Evolutionary conservation across 1,140 invertebrate species (phyloP).

Genomic region (fruit fly (Drosophila melanogaster)): DNA sequence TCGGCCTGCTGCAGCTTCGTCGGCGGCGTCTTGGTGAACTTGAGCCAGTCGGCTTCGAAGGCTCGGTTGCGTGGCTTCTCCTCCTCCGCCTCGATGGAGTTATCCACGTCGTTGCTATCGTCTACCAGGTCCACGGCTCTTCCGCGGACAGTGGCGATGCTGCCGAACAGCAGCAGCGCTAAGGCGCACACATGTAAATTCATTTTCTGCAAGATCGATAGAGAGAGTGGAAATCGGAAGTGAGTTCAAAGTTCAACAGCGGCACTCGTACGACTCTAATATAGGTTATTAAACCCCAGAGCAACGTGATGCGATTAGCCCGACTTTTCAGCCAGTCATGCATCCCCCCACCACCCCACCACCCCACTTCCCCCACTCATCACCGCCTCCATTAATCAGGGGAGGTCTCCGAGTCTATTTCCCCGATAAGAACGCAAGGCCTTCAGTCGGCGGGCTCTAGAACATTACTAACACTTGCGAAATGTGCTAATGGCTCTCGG

Average conservation of each 20-base stretch:
- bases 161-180: constrained; percentile 77
- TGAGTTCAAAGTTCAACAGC: constrained; percentile 37
- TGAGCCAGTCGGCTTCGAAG: constrained; percentile 85
- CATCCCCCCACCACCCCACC: too few relatives aligned
- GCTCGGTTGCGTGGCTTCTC: constrained; percentile 44
- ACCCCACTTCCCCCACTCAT: background rate
- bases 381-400: constrained; percentile 19
- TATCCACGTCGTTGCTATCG: constrained; percentile 75
- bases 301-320: constrained; percentile 3
- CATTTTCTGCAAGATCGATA: constrained; percentile 78
- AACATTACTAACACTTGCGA: constrained; percentile 44
- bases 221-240: constrained; percentile 3
- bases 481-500: constrained; percentile 4
- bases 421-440: constrained; percentile 39
- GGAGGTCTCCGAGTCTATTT: constrained; percentile 28
- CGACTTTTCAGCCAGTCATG: constrained; percentile 34
- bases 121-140: constrained; percentile 76
- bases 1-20: constrained; percentile 78
- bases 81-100: constrained; percentile 71
- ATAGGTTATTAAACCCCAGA: constrained; percentile 72
- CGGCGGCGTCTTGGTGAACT: constrained; percentile 85
- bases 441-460: constrained; percentile 36
- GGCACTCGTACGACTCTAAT: constrained; percentile 48
- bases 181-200: constrained; percentile 81
- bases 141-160: constrained; percentile 55